Conservation (phyloP, 2,113 vertebrate species). For the Tiliqua scincoides region DNA sequence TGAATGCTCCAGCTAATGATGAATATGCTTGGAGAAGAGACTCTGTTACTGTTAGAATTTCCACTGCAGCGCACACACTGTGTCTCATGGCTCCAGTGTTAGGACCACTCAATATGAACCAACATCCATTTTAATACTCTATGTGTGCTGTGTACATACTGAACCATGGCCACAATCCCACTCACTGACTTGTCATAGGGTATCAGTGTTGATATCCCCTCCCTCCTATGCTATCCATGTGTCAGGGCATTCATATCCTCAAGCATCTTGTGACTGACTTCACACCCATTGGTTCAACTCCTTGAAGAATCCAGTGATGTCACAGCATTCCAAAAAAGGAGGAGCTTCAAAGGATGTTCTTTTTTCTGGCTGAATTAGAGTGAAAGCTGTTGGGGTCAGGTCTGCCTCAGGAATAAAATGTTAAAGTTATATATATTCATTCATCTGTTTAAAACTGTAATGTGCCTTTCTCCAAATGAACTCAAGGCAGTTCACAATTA, state of each 20-base stretch:
- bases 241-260: not conserved
- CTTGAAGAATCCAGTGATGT: not conserved
- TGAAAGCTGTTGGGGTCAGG: too few relatives aligned
- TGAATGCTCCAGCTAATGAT: constrained; percentile 35
- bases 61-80: constrained; percentile 2
- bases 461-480: too few relatives aligned
- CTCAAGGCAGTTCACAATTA: too few relatives aligned
- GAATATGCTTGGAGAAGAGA: constrained; percentile 24
- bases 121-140: constrained; percentile 60
- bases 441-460: too few relatives aligned
- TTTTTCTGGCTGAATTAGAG: not conserved
- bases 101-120: constrained; percentile 51
- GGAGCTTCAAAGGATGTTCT: not conserved
- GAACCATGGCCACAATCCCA: not conserved
- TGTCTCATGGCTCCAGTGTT: constrained; percentile 46
- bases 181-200: too few relatives aligned
- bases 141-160: constrained; percentile 3
- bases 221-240: not conserved
- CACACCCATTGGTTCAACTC: not conserved
- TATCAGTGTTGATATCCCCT: not conserved
- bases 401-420: too few relatives aligned
- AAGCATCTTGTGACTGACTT: not conserved
- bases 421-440: too few relatives aligned
- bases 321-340: not conserved
- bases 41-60: constrained; percentile 40